A percentile compares a stretch with the other conserved stretches of the same genome.
Conservation (phyloP, 2,888 invertebrate species). For the Anarsia innoxiella region DNA sequence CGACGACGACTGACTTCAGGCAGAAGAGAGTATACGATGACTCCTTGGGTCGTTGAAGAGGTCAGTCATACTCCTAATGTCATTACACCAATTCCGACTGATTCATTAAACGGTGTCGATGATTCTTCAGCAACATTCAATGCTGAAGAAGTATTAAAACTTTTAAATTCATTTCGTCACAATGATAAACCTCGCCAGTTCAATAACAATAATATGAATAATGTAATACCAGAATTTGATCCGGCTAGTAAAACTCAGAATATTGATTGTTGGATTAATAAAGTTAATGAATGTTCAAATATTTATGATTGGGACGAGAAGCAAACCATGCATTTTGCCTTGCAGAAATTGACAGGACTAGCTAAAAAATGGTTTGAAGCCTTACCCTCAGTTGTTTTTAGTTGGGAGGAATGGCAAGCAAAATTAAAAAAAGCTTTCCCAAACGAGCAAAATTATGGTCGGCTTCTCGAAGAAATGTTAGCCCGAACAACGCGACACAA, state of each 20-base stretch:
- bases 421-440: slow-evolving; percentile 22
- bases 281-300: slow-evolving; percentile 1
- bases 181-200: too few species aligned
- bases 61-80: too few species aligned
- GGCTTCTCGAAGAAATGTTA: slow-evolving; percentile 19
- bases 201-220: too few species aligned
- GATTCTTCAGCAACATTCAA: too few species aligned
- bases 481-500: slow-evolving; percentile 8
- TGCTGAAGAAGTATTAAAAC: too few species aligned
- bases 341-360: slow-evolving; percentile 19
- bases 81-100: too few species aligned
- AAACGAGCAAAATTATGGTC: slow-evolving; percentile 19
- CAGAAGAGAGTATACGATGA: too few species aligned
- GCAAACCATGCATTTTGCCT: slow-evolving; percentile 19
- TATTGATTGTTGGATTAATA: slow-evolving; percentile 21
- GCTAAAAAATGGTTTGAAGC: slow-evolving; percentile 23
- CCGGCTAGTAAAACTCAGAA: slow-evolving; percentile 18
- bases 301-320: slow-evolving; percentile 22
- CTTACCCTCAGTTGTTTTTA: slow-evolving; percentile 16
- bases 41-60: too few species aligned
- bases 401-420: slow-evolving; percentile 22
- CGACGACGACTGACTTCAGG: too few species aligned
- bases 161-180: too few species aligned
- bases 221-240: too few species aligned
- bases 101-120: too few species aligned